These are phyloP conservation scores for Cataglyphis cursor DNA, from an alignment of 2,888 invertebrate species.

Conservation along the genomic window DNA sequence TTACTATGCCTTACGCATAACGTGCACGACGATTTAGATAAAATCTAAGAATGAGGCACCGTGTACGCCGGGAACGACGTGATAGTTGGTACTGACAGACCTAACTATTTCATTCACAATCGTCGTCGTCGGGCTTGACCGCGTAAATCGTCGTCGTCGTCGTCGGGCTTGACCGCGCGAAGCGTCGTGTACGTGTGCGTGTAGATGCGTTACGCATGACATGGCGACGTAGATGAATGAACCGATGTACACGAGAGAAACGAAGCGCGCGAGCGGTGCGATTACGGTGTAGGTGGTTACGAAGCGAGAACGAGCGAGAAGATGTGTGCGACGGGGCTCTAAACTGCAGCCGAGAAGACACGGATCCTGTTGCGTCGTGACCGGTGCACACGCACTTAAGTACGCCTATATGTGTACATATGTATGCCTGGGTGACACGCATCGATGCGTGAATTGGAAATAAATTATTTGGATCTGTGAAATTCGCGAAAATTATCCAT, in stretches of 20 bases:
- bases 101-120: constrained; percentile 84
- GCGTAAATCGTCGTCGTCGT: constrained; percentile 62
- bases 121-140: constrained; percentile 69
- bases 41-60: constrained; percentile 73
- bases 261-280: constrained; percentile 17
- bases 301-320: constrained; percentile 60
- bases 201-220: constrained; percentile 16
- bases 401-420: constrained; percentile 1
- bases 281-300: constrained; percentile 46
- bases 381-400: constrained; percentile 63
- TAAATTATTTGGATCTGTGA: background rate
- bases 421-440: constrained; percentile 16
- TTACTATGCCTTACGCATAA: constrained; percentile 33
- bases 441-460: constrained; percentile 8
- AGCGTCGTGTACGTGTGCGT: constrained; percentile 39
- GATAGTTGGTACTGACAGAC: constrained; percentile 84
- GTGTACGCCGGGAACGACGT: constrained; percentile 76
- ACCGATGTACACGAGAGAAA: constrained; percentile 26
- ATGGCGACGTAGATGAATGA: constrained; percentile 52
- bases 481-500: background rate
- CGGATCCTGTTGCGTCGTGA: constrained; percentile 57
- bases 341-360: constrained; percentile 67
- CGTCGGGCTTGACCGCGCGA: constrained; percentile 69
- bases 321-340: constrained; percentile 54
- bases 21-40: constrained; percentile 62